Conservation (phyloP, 2,797 vertebrate genomes). For the Manis pentadactyla region DNA sequence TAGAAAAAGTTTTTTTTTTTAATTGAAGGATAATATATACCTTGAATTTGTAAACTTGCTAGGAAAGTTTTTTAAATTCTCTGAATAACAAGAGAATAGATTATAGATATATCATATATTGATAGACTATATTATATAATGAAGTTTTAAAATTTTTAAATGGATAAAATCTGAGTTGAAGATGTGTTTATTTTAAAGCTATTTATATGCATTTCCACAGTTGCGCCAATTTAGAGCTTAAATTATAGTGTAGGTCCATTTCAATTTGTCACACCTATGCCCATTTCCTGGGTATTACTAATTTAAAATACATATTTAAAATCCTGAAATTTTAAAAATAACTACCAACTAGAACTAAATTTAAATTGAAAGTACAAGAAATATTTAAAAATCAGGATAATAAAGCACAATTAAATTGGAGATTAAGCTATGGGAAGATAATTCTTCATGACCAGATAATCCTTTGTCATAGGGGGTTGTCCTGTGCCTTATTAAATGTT, state of each 20-base stretch:
- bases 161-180: background rate
- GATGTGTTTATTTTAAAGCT: background rate
- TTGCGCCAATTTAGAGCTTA: background rate
- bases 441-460: background rate
- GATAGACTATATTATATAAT: background rate
- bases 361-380: background rate
- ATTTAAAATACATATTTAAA: background rate
- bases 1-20: no score
- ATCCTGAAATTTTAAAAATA: background rate
- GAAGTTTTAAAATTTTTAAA: constrained; percentile 4
- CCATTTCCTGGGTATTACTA: background rate
- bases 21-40: no score
- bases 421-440: background rate
- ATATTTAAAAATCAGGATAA: background rate
- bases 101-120: background rate
- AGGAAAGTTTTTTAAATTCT: no score
- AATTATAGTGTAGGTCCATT: background rate
- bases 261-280: background rate
- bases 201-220: background rate
- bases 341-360: background rate
- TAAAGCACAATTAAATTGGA: background rate
- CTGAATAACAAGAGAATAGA: no score
- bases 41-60: no score
- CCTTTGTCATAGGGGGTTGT: background rate
- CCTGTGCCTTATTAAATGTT: background rate